Evolutionary conservation across 2,888 invertebrate genomes (phyloP), one percentile per base, ranked within the genome.

Genomic region (Hybos culiciformis): DNA sequence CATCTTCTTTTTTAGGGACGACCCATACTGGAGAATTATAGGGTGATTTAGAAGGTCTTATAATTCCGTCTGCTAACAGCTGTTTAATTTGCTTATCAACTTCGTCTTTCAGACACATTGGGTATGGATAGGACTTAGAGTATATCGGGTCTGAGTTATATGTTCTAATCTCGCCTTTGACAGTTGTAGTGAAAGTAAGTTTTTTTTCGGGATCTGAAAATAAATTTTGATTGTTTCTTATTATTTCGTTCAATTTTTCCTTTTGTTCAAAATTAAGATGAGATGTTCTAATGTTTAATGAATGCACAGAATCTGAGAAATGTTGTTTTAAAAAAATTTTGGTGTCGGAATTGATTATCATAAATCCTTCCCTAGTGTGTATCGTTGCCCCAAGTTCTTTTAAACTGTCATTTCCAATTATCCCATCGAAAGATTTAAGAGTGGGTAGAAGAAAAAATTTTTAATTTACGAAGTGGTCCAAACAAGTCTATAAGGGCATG

Each of bases 181-280:
- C 47, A 9, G 29, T 46, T 3, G 51, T 44, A 15, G 42, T 47
- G 32, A 39, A 45, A 41, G 37, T 43, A 6, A 41, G 38, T 37
- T 20, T 44, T 29, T 46, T 36, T 23, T 46, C 37, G 3, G 44
- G 47, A 7, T 46, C 43, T 8, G 43, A 44, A 18, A 48, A 49
- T 12, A 51, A 32, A 9, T 41, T 36, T 18, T 43, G 38, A 21
- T 42, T 37, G 33, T 32, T 33, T 29, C 14, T 32, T 11, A 43
- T 37, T 6, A 46, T 11, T 5, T 23, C 7, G 20, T 42, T 34
- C 7, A 47, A 19, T 21, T 15, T n/a, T 11, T 34, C 29, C 38
- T 33, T 39, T 41, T 48, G 46, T 24, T 26, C 11, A 19, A 26
- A 14, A 7, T 32, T 34, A 31, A 42, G 18, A 14, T 46, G 47